Evolutionary conservation across 2,888 invertebrate genomes (phyloP).

Genomic region (Diploptera punctata): DNA sequence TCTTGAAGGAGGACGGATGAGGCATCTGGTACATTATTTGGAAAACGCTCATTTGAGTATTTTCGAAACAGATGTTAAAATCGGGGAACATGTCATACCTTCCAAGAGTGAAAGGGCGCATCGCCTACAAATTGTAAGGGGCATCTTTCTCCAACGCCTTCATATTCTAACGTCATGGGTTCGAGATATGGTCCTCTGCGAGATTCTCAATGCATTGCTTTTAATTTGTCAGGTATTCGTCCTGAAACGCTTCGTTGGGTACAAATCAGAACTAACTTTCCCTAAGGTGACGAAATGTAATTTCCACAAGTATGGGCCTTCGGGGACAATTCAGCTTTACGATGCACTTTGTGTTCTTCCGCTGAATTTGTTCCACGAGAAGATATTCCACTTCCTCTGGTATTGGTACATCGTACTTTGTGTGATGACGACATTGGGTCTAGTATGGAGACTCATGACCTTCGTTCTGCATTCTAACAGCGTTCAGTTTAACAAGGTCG

Average conservation of each 20-base stretch:
- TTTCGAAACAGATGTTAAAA: slow-evolving; percentile 6
- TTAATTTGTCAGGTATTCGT: slow-evolving; percentile 34
- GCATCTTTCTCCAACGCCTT: slow-evolving; percentile 35
- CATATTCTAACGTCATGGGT: slow-evolving; percentile 39
- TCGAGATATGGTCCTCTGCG: slow-evolving; percentile 37
- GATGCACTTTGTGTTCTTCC: slow-evolving; percentile 57
- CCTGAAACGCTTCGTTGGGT: slow-evolving; percentile 40
- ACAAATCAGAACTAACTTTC: slow-evolving; percentile 45
- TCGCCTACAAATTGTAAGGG: no score
- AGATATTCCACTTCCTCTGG: slow-evolving; percentile 55
- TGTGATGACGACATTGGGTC: slow-evolving; percentile 10
- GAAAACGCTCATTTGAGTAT: slow-evolving; percentile 23
- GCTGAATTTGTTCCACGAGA: slow-evolving; percentile 57
- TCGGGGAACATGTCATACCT: slow-evolving; percentile 5
- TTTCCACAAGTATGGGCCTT: slow-evolving; percentile 56
- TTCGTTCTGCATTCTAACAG: slow-evolving; percentile 51
- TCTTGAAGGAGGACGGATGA: slow-evolving; percentile 52
- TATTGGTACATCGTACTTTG: slow-evolving; percentile 48
- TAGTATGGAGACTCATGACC: slow-evolving; percentile 40
- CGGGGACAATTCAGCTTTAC: slow-evolving; percentile 54
- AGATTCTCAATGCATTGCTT: slow-evolving; percentile 40
- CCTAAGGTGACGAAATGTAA: slow-evolving; percentile 53
- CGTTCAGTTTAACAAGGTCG: slow-evolving; percentile 65
- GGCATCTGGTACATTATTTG: slow-evolving; percentile 43
- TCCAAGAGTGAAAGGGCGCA: no score